These are phyloP conservation scores for Pteria penguin DNA, from an alignment of 2,888 invertebrate genomes.

Conservation along the genomic window DNA sequence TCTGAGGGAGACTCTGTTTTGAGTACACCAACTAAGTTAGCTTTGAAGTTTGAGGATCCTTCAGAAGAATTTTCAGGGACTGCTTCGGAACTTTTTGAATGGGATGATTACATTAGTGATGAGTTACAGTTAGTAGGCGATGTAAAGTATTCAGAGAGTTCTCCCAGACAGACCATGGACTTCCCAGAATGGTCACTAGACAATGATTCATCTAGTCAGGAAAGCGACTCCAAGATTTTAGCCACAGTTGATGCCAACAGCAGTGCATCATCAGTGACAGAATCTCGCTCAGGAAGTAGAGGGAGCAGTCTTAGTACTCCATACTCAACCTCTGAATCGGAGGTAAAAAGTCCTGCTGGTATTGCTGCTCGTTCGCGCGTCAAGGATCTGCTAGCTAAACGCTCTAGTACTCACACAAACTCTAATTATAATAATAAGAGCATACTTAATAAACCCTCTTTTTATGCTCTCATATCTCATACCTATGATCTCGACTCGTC, in stretches of 20 bases:
- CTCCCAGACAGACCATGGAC: conserved; percentile 45
- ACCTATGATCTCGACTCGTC: conserved; percentile 57
- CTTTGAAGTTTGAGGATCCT: conserved; percentile 50
- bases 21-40: conserved; percentile 20
- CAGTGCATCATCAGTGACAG: conserved; percentile 46
- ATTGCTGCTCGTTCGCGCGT: conserved; percentile 53
- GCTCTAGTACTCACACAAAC: conserved; percentile 54
- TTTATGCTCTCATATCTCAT: conserved; percentile 63
- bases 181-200: conserved; percentile 62
- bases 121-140: conserved; percentile 59
- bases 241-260: conserved; percentile 45
- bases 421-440: conserved; percentile 44
- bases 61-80: conserved; percentile 58
- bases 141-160: conserved; percentile 56
- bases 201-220: conserved; percentile 37
- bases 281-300: conserved; percentile 49
- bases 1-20: conserved; percentile 55
- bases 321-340: conserved; percentile 47
- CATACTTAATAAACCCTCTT: conserved; percentile 40
- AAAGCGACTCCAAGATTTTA: conserved; percentile 25
- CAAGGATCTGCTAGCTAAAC: conserved; percentile 57
- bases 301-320: conserved; percentile 44
- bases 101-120: conserved; percentile 74
- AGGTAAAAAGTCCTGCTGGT: conserved; percentile 55
- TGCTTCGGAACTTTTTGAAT: conserved; percentile 66